Conservation (phyloP, 2,113 vertebrate genomes). For the Coryphaenoides rupestris region DNA sequence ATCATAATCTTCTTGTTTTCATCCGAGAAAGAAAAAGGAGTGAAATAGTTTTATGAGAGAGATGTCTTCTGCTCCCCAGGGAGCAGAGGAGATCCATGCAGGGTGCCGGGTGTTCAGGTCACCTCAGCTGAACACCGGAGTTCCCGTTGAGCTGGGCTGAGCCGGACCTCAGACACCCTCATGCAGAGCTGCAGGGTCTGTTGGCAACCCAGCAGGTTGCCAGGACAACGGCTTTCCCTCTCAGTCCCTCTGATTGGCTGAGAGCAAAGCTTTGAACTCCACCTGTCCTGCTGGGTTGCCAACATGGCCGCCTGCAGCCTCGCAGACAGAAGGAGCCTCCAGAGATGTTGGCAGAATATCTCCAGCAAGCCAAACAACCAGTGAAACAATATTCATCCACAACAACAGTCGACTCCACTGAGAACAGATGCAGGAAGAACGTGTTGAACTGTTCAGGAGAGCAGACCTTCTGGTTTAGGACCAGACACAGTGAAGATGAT, state of each 20-base stretch:
- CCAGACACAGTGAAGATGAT: constrained; percentile 36
- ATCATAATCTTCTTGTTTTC: constrained; percentile 78
- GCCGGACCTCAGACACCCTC: constrained; percentile 32
- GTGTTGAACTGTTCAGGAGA: constrained; percentile 9
- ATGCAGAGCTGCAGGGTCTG: constrained; percentile 56
- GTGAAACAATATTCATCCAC: constrained; percentile 41
- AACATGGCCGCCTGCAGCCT: constrained; percentile 36
- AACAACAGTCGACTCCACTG: constrained; percentile 21
- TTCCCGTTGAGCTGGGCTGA: constrained; percentile 36
- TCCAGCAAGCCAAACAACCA: constrained; percentile 68
- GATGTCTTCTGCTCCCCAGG: constrained; percentile 57
- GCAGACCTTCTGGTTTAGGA: neutral
- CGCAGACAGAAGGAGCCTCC: constrained; percentile 3
- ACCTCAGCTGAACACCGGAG: constrained; percentile 29
- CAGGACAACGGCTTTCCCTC: neutral
- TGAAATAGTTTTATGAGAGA: constrained; percentile 66
- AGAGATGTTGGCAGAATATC: constrained; percentile 17
- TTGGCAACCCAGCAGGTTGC: constrained; percentile 35
- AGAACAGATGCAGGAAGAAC: constrained; percentile 32
- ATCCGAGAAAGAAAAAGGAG: constrained; percentile 67
- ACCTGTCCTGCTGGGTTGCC: constrained; percentile 29
- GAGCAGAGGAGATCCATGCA: constrained; percentile 67
- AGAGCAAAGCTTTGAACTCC: neutral
- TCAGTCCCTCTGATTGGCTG: neutral
- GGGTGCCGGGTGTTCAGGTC: constrained; percentile 45